Conservation (phyloP, 1,140 invertebrate genomes). For the Leptinotarsa lineolata region DNA sequence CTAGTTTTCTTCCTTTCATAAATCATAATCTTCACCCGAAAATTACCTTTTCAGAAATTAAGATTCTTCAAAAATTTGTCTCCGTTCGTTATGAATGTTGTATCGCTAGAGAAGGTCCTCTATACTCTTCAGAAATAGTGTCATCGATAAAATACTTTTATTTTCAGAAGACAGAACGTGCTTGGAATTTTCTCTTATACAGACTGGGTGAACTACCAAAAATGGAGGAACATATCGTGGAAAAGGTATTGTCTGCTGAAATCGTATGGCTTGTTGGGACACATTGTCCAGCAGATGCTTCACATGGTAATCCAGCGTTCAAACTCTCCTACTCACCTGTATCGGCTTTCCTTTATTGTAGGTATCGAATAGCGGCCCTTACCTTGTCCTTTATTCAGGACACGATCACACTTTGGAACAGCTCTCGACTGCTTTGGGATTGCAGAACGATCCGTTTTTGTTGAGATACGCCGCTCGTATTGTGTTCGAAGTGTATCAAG, state of each 20-base stretch:
- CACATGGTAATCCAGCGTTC: slow-evolving; percentile 63
- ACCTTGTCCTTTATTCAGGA: slow-evolving; percentile 85
- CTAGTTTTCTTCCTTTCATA: too few species aligned
- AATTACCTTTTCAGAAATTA: too few species aligned
- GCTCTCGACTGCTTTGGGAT: slow-evolving; percentile 76
- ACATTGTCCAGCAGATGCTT: slow-evolving; percentile 78
- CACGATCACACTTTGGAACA: slow-evolving; percentile 89
- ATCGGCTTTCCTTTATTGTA: slow-evolving; percentile 6
- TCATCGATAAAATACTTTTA: slow-evolving; percentile 18
- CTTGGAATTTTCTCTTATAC: slow-evolving; percentile 74
- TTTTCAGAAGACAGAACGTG: slow-evolving; percentile 71
- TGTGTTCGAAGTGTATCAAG: slow-evolving; percentile 78
- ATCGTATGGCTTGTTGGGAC: slow-evolving; percentile 76
- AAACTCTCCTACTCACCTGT: background rate
- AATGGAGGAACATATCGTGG: slow-evolving; percentile 67
- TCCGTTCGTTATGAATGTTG: too few species aligned
- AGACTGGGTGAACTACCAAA: slow-evolving; percentile 73
- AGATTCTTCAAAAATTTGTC: too few species aligned
- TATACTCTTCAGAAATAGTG: too few species aligned
- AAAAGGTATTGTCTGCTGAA: slow-evolving; percentile 70
- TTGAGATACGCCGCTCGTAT: slow-evolving; percentile 83
- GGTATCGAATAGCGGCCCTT: slow-evolving; percentile 72
- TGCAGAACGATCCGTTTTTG: slow-evolving; percentile 63
- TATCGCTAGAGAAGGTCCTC: too few species aligned
- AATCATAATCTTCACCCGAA: too few species aligned